These are phyloP conservation scores for Sclerodermus sp. DNA, from an alignment of 2,888 invertebrate genomes.

Conservation along the genomic window DNA sequence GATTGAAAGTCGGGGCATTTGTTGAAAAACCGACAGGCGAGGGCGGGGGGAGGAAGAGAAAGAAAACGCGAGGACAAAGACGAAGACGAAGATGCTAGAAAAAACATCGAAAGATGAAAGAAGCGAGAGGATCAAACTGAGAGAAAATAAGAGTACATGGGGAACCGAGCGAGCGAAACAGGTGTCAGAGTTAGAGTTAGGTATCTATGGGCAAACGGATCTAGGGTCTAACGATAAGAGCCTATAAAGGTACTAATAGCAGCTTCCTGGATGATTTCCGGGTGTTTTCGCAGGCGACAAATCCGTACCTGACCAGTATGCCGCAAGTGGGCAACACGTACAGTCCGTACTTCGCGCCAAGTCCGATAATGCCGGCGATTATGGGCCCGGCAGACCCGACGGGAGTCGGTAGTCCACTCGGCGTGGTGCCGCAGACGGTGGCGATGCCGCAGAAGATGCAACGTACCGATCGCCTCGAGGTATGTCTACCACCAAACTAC, in stretches of 20 bases:
- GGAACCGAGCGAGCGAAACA: too few relatives aligned
- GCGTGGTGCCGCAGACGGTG: slow-evolving; percentile 82
- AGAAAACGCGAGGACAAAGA: too few relatives aligned
- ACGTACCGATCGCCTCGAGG: slow-evolving; percentile 95
- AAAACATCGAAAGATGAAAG: too few relatives aligned
- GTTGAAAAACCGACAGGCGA: slow-evolving; percentile 2
- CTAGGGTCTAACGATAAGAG: too few relatives aligned
- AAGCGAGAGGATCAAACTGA: too few relatives aligned
- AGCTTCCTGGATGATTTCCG: slow-evolving; percentile 42
- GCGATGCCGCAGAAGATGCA: slow-evolving; percentile 91
- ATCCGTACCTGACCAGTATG: slow-evolving; percentile 89
- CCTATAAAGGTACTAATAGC: too few relatives aligned
- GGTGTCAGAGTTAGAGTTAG: too few relatives aligned
- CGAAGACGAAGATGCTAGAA: too few relatives aligned
- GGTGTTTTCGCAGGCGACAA: slow-evolving; percentile 72
- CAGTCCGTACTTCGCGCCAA: slow-evolving; percentile 87
- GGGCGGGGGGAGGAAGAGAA: slow-evolving; percentile 3
- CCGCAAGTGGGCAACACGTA: slow-evolving; percentile 87
- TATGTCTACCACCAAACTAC: slow-evolving; percentile 64
- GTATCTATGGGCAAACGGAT: too few relatives aligned
- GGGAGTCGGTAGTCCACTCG: slow-evolving; percentile 76
- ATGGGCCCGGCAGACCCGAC: slow-evolving; percentile 83
- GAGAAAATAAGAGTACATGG: too few relatives aligned
- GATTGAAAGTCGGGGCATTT: too few relatives aligned
- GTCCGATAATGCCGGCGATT: slow-evolving; percentile 86